Evolutionary conservation across 30 jellyfish, hydroid and myxozoan species (phyloP).

Genomic region (Haliclystus octoradiatus): DNA sequence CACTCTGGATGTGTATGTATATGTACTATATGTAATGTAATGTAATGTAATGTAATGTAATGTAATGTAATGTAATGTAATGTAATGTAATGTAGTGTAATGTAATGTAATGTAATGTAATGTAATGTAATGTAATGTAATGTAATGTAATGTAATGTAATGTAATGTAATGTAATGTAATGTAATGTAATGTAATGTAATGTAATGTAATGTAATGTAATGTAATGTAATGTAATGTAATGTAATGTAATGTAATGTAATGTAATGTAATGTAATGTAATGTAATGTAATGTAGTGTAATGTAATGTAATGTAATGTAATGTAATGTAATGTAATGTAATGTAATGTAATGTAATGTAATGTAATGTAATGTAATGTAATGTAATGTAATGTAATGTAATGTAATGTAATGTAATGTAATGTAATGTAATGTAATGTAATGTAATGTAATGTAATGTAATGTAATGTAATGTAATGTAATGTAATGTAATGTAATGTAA

Average conservation of each 20-base stretch:
- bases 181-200: conserved; percentile 15
- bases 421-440: conserved; percentile 9
- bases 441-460: conserved; percentile 6
- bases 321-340: neutral
- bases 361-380: neutral
- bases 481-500: conserved; percentile 5
- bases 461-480: conserved; percentile 6
- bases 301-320: conserved; percentile 3
- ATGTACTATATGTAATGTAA: conserved; percentile 5
- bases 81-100: conserved; percentile 8
- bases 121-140: conserved; percentile 18
- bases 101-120: conserved; percentile 13
- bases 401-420: conserved; percentile 7
- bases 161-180: conserved; percentile 8
- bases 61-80: conserved; percentile 9
- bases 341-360: conserved; percentile 1
- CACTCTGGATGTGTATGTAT: too few species aligned
- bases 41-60: conserved; percentile 6
- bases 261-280: conserved; percentile 7
- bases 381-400: conserved; percentile 3
- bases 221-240: conserved; percentile 21
- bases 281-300: neutral
- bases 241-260: conserved; percentile 13
- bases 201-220: conserved; percentile 14
- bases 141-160: conserved; percentile 19